Evolutionary conservation across 1,140 invertebrate species (phyloP), one percentile per base, ranked within the genome.

Genomic region (Paramacrobiotus metropolitanus): DNA sequence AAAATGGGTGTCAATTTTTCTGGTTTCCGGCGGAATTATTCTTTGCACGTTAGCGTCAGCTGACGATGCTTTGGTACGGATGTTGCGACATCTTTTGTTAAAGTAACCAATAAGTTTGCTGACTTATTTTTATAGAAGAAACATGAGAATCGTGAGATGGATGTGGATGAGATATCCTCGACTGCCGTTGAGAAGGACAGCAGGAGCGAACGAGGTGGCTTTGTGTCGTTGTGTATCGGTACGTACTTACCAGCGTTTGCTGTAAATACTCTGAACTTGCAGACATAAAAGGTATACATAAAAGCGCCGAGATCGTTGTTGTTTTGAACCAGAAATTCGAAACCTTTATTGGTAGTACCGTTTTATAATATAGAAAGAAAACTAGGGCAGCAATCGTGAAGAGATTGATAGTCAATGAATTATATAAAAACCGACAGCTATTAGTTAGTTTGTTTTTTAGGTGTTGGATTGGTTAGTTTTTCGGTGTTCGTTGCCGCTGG

Each of bases 401-500:
- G n/a, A n/a, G n/a, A n/a, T n/a, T n/a, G n/a, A n/a, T n/a, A n/a
- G n/a, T n/a, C n/a, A n/a, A n/a, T n/a, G n/a, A n/a, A n/a, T n/a
- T n/a, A n/a, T n/a, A n/a, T n/a, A n/a, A n/a, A n/a, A n/a, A n/a
- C n/a, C n/a, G n/a, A n/a, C n/a, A n/a, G n/a, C n/a, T n/a, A 55
- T 24, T 0, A 55, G 15, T 55, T 55, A 15, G 4, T 55, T 55
- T 55, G 15, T 15, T 62, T 69, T 64, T 65, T 71, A 76, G 82
- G 93, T 21, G 89, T 98, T 64, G 71, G 74, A 1, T 79, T 96
- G 65, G 74, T 98, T 15, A 87, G 86, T 0, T 77, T 86, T 63
- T 89, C 90, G 0, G 73, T 99, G 31, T 84, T 98, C 64, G 77
- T 94, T 62, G 95, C 93, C 1, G 90, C 94, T 2, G 77, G 85